phyloP scores from a whole-genome alignment of 2,888 invertebrate genomes.

The Amitus sp. region DNA sequence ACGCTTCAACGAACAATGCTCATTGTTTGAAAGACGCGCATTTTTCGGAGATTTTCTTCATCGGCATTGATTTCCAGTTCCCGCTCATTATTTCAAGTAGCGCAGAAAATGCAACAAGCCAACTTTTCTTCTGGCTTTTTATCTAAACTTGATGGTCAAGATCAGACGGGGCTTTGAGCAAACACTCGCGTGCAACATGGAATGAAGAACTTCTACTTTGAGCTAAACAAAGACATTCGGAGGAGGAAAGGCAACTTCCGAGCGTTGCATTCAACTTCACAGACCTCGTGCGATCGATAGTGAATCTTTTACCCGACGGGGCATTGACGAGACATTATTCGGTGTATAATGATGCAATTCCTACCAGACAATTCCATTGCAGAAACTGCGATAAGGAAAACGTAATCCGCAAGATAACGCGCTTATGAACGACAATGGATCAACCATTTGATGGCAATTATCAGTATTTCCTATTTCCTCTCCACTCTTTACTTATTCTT shows the following conservation, averaged over 20 bases:
- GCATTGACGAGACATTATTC: not conserved
- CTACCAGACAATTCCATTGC: not conserved
- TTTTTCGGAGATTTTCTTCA: too few relatives aligned
- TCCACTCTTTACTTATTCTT: too few relatives aligned
- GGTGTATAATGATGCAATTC: not conserved
- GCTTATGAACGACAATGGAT: constrained; percentile 14
- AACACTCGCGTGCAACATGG: not conserved
- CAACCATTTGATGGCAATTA: constrained; percentile 21
- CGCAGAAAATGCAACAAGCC: not conserved
- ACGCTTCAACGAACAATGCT: too few relatives aligned
- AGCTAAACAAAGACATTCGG: constrained; percentile 1
- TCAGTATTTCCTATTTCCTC: too few relatives aligned
- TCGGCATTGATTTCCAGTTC: too few relatives aligned
- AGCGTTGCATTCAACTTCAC: not conserved
- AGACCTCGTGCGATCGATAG: not conserved
- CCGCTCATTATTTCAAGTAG: not conserved
- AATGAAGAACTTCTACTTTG: not conserved
- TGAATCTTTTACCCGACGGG: not conserved
- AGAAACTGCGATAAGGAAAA: not conserved
- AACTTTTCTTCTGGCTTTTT: not conserved
- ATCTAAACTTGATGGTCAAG: constrained; percentile 4
- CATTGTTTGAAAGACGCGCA: too few relatives aligned
- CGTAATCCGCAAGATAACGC: not conserved
- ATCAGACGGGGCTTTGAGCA: constrained; percentile 16
- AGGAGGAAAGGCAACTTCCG: not conserved